Percentiles rank a stretch among this genome's conserved stretches.
Conservation (phyloP, 53 echinoderm and acorn worm species). For the Pentamera pediparva region DNA sequence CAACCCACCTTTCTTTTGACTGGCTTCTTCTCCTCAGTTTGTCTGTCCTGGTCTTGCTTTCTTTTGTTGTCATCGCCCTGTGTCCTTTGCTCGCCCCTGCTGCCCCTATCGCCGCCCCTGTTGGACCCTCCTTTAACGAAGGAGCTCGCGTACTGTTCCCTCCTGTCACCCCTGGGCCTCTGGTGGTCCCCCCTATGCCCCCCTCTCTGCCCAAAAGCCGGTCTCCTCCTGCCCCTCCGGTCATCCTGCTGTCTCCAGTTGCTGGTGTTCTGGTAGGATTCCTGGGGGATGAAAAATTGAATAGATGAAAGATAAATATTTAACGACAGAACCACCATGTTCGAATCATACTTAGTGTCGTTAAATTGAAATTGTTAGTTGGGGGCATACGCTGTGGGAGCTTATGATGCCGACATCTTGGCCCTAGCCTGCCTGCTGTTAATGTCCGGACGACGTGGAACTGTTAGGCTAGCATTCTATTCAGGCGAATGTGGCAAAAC, state of each 20-base stretch:
- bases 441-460: no score
- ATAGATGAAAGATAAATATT: neutral
- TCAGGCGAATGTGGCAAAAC: no score
- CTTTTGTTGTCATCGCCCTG: conserved; percentile 9
- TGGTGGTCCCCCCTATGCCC: neutral
- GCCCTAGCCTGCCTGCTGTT: no score
- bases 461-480: no score
- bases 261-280: neutral
- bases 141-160: neutral
- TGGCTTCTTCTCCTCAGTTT: conserved; percentile 1
- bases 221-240: neutral
- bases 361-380: no score
- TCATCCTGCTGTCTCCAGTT: neutral
- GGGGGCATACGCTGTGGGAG: no score
- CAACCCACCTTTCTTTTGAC: conserved; percentile 24
- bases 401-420: no score
- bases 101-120: neutral
- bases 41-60: neutral
- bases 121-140: conserved; percentile 17
- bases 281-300: neutral
- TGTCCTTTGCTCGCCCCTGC: neutral
- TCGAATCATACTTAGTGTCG: no score
- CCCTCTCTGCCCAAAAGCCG: conserved; percentile 4
- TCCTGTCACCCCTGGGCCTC: neutral
- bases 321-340: neutral